phyloP scores from a whole-genome alignment of 2,113 vertebrate genomes.

The Oriolus oriolus region DNA sequence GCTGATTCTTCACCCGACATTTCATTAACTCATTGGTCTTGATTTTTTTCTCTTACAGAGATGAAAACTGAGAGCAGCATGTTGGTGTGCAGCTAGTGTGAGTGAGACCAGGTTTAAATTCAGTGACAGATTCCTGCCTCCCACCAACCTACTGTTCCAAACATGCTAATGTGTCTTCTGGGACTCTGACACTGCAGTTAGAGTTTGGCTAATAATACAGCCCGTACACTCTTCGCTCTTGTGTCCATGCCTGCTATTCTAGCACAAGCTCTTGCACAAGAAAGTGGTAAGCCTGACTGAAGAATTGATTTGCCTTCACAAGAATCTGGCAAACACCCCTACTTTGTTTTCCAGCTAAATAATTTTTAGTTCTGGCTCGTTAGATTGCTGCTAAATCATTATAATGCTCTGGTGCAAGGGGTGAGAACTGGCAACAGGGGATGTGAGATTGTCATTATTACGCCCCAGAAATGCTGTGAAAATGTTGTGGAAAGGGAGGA shows the following conservation, averaged over 20 bases:
- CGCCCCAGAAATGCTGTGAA: neutral
- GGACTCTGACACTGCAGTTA: neutral
- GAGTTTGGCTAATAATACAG: neutral
- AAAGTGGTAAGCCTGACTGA: neutral
- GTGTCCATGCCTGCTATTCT: neutral
- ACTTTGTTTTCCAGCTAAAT: neutral
- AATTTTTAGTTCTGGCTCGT: neutral
- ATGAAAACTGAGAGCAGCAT: slow-evolving; percentile 6
- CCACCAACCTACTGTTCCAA: neutral
- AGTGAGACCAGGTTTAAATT: neutral
- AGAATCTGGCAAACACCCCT: neutral
- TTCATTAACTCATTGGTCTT: slow-evolving; percentile 27
- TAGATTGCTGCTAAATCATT: neutral
- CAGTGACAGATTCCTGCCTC: neutral
- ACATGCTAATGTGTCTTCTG: neutral
- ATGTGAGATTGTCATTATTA: neutral
- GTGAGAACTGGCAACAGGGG: neutral
- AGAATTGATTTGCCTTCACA: neutral
- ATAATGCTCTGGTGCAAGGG: neutral
- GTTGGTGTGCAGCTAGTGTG: neutral
- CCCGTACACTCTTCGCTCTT: neutral
- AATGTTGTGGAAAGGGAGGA: neutral
- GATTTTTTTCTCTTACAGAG: slow-evolving; percentile 2
- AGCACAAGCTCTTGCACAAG: neutral
- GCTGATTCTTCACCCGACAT: slow-evolving; percentile 10